phyloP scores from a whole-genome alignment of 2,113 vertebrate species.

The Percina caprodes region DNA sequence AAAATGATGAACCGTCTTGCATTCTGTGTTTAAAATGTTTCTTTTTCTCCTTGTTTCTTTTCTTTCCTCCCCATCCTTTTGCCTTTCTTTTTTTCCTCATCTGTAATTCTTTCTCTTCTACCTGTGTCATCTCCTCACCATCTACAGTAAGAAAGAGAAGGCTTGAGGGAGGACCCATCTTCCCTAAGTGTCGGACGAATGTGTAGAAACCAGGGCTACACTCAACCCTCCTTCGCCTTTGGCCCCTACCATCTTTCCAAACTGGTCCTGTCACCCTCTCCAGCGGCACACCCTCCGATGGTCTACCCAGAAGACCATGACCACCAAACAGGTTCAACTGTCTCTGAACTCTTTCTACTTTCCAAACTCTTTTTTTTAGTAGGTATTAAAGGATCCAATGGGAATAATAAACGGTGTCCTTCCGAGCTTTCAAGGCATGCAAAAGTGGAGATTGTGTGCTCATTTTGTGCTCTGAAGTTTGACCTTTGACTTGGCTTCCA shows the following conservation, averaged over 20 bases:
- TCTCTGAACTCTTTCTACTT: slow-evolving; percentile 26
- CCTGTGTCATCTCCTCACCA: slow-evolving; percentile 16
- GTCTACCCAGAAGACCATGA: slow-evolving; percentile 16
- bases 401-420: slow-evolving; percentile 23
- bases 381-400: slow-evolving; percentile 37
- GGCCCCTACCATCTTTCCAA: slow-evolving; percentile 3
- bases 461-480: slow-evolving; percentile 35
- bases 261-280: slow-evolving; percentile 31
- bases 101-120: not conserved
- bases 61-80: not conserved
- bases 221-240: slow-evolving; percentile 25
- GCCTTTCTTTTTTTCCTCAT: not conserved
- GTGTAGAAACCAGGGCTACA: slow-evolving; percentile 84
- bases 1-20: not conserved
- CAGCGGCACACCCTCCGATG: slow-evolving; percentile 41
- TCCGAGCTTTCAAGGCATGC: slow-evolving; percentile 43
- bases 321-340: slow-evolving; percentile 26
- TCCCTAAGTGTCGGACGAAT: slow-evolving; percentile 95
- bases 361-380: slow-evolving; percentile 34
- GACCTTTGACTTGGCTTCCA: slow-evolving; percentile 9
- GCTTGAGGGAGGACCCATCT: slow-evolving; percentile 95
- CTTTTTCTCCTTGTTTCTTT: not conserved
- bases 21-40: not conserved
- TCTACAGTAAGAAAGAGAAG: slow-evolving; percentile 94
- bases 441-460: slow-evolving; percentile 5